phyloP scores from a whole-genome alignment of 2,888 invertebrate species.

The Leucophenga maculata region DNA sequence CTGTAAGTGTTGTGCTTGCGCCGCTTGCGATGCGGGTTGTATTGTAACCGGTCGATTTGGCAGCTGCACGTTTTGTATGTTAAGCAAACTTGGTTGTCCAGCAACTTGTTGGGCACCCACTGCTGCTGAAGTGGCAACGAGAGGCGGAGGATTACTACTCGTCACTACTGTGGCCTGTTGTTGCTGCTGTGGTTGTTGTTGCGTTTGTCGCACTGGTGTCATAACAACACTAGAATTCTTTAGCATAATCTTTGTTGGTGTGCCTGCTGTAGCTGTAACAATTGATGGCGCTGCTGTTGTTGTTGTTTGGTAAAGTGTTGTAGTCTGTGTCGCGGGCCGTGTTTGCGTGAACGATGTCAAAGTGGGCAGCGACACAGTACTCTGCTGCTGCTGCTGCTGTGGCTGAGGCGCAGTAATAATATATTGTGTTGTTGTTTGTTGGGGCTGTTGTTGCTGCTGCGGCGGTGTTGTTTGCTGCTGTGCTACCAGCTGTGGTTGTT shows the following conservation, averaged over 20 bases:
- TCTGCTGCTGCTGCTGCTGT: conserved; percentile 53
- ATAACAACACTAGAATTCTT: conserved; percentile 71
- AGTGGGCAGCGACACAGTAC: conserved; percentile 61
- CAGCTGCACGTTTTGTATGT: conserved; percentile 71
- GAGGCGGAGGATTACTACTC: conserved; percentile 69
- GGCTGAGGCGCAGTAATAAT: conserved; percentile 66
- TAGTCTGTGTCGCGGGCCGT: conserved; percentile 60
- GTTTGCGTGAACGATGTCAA: conserved; percentile 68
- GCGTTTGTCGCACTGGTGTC: conserved; percentile 65
- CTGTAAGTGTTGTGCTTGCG: conserved; percentile 70
- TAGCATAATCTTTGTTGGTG: conserved; percentile 70
- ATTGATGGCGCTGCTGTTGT: conserved; percentile 45
- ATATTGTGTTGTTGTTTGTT: conserved; percentile 60
- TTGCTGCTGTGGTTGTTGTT: conserved; percentile 50
- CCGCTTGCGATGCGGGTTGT: conserved; percentile 71
- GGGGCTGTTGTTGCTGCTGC: conserved; percentile 48
- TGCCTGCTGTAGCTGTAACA: conserved; percentile 21
- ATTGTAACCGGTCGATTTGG: conserved; percentile 71
- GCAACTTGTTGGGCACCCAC: conserved; percentile 50
- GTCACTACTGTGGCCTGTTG: conserved; percentile 53
- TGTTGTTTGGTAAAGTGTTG: conserved; percentile 67
- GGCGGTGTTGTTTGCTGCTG: conserved; percentile 43
- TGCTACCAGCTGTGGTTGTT: conserved; percentile 31
- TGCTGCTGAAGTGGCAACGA: conserved; percentile 66
- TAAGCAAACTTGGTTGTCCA: conserved; percentile 62